Evolutionary conservation across 2,888 invertebrate species (phyloP), one percentile per base, ranked within the genome.

Genomic region (Andrena haemorrhoa): DNA sequence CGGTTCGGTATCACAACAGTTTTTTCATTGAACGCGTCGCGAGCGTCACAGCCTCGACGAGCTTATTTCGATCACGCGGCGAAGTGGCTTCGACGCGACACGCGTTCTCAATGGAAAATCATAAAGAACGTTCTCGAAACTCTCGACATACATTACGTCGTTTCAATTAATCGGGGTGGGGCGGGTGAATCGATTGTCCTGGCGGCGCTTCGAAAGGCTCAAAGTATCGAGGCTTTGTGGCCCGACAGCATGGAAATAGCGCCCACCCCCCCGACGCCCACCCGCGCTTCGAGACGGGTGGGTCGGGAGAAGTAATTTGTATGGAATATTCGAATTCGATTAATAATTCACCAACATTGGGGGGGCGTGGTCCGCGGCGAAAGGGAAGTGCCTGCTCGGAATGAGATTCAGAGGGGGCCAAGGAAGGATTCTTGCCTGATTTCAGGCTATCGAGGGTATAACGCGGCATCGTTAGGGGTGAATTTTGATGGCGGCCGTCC

Each of bases 311-410:
- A 63, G 81, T 75, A 75, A 82, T 82, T 82, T 80, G 65, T 75
- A 80, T 51, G 70, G 75, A 75, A 80, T 75, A 82, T 66, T 80
- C 82, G 75, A 71, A 75, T 75, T 70, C 35, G 60, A 80, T 82
- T 82, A 82, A 80, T 82, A 82, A 82, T 82, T 82, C 75, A 78
- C 79, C 51, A 64, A 23, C 47, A 35, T 69, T 10, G 68, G n/a
- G 10, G 35, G 41, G 31, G 29, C 31, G 41, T 20, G 31, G 60
- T 71, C 2, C 12, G 2, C 35, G 5, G 12, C 26, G 58, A 79
- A 63, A 65, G 65, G 47, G 16, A 63, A 64, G 70, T 31, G 60
- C 6, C 56, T 49, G 66, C 71, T 47, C 26, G 51, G 33, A 20
- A 47, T 23, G 70, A 60, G 70, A 65, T 16, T 58, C 64, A 58